phyloP scores from a whole-genome alignment of 2,113 vertebrate genomes.

The Addax nasomaculatus region DNA sequence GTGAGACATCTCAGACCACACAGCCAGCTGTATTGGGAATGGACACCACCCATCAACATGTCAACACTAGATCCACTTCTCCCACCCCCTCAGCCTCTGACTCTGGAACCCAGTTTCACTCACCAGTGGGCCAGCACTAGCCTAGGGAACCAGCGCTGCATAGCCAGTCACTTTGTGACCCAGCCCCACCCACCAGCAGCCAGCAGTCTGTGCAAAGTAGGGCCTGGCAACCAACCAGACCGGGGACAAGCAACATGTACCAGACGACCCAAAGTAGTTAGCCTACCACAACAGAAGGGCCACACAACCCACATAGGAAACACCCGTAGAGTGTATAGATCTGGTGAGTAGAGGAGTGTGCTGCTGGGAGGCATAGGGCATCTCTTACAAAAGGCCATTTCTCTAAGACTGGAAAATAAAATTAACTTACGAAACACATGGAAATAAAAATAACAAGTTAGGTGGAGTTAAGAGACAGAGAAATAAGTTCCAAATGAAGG shows the following conservation, averaged over 20 bases:
- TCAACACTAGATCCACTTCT: background rate
- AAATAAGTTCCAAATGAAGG: background rate
- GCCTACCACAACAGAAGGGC: background rate
- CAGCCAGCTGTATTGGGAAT: background rate
- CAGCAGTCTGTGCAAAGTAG: background rate
- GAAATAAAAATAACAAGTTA: background rate
- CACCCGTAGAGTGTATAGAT: background rate
- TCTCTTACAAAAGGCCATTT: background rate
- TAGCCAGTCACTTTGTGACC: background rate
- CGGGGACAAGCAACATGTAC: background rate
- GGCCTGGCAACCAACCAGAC: background rate
- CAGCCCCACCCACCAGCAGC: background rate
- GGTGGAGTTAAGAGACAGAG: background rate
- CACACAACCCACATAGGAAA: background rate
- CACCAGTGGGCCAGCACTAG: background rate
- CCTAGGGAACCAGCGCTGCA: background rate
- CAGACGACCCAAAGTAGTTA: background rate
- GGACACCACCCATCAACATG: background rate
- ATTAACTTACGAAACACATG: background rate
- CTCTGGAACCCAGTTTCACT: background rate
- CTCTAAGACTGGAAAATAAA: background rate
- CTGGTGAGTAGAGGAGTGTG: background rate
- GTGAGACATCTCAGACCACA: background rate
- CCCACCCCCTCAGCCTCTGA: background rate
- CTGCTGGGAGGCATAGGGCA: background rate